phyloP scores from a whole-genome alignment of 2,113 vertebrate species.

The Phodopus roborovskii region DNA sequence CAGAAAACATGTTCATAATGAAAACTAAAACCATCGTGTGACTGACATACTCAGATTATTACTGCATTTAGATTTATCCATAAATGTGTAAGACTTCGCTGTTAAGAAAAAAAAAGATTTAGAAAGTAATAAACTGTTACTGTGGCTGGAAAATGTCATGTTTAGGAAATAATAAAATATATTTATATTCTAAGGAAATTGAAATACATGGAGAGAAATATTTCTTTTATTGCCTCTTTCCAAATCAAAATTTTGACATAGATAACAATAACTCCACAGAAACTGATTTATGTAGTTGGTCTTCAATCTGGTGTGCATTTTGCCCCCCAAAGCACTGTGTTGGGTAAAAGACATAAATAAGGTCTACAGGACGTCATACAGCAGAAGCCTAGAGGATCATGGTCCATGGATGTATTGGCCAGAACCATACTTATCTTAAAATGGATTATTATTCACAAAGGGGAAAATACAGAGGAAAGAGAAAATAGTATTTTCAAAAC shows the following conservation, averaged over 20 bases:
- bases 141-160: conserved; percentile 59
- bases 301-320: conserved; percentile 19
- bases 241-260: conserved; percentile 56
- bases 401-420: conserved; percentile 36
- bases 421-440: conserved; percentile 55
- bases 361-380: conserved; percentile 14
- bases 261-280: conserved; percentile 38
- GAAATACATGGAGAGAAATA: conserved; percentile 58
- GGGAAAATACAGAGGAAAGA: conserved; percentile 38
- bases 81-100: conserved; percentile 51
- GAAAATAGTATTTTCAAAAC: conserved; percentile 2
- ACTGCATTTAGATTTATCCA: conserved; percentile 64
- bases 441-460: conserved; percentile 41
- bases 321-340: conserved; percentile 17
- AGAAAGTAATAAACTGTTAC: conserved; percentile 70
- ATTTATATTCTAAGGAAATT: conserved; percentile 74
- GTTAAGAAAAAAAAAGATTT: conserved; percentile 64
- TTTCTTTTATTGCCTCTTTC: conserved; percentile 57
- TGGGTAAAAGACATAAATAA: conserved; percentile 54
- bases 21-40: conserved; percentile 50
- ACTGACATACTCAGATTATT: conserved; percentile 1
- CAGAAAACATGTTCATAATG: conserved; percentile 58
- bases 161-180: conserved; percentile 73
- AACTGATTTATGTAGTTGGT: conserved; percentile 56
- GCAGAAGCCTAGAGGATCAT: neutral